Evolutionary conservation across 1,140 invertebrate genomes (phyloP).

Genomic region (Leguminivora glycinivorella): DNA sequence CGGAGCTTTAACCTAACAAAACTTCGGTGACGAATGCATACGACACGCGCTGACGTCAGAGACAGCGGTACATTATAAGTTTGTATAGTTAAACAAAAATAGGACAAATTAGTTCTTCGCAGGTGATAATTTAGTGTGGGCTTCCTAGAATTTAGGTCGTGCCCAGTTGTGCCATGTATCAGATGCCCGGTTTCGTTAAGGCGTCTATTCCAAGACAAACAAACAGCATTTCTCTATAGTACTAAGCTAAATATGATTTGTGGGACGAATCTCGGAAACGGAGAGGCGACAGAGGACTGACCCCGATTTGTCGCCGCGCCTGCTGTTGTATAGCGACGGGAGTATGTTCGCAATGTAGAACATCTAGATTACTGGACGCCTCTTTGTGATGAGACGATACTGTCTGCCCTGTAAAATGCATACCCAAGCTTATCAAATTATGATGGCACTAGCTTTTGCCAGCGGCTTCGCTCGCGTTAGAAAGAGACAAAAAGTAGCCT

Average conservation of each 20-base stretch:
- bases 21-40: not conserved
- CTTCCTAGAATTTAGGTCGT: slow-evolving; percentile 32
- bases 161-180: slow-evolving; percentile 34
- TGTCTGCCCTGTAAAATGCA: not conserved
- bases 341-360: slow-evolving; percentile 3
- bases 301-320: slow-evolving; percentile 43
- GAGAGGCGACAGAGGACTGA: slow-evolving; percentile 40
- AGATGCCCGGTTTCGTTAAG: slow-evolving; percentile 37
- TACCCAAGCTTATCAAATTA: not conserved
- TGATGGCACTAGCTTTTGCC: too few relatives aligned
- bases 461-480: too few relatives aligned
- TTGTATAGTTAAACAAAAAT: slow-evolving; percentile 5
- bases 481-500: too few relatives aligned
- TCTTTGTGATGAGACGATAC: not conserved
- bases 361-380: not conserved
- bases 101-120: slow-evolving; percentile 1
- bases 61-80: not conserved
- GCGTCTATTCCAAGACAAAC: slow-evolving; percentile 45
- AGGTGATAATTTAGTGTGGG: slow-evolving; percentile 25
- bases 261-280: slow-evolving; percentile 47
- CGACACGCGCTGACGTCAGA: slow-evolving; percentile 1
- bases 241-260: slow-evolving; percentile 60
- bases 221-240: slow-evolving; percentile 47
- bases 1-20: slow-evolving; percentile 6
- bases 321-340: not conserved